Evolutionary conservation across 2,113 vertebrate species (phyloP), one percentile per base, ranked within the genome.

Genomic region (Amphiprion percula): DNA sequence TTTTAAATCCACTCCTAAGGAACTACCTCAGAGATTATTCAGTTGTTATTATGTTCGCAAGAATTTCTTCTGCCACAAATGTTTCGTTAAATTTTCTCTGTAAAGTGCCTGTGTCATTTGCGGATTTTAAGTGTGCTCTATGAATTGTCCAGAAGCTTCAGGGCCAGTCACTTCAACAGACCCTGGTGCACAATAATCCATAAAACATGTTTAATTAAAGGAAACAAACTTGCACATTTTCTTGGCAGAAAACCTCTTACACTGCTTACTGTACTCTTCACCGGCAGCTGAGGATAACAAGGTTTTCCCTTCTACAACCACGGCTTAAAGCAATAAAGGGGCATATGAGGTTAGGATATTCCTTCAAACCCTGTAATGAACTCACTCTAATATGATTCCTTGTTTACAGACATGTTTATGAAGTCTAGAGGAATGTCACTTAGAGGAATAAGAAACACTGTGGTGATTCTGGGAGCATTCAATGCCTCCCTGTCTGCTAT

Each of bases 211-310:
- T 77, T 68, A 61, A 80, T 58, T 55, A 23, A 68, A 39, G 10
- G 2, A 56, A 76, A 52, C 21, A 56, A 76, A 52, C 21, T 9
- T 16, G 4, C 9, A 30, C 14, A 37, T 41, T 79, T 63, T 63
- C 52, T 67, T 60, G 60, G 41, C 61, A 71, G 60, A 50, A 72
- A 61, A 69, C 53, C 44, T 79, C 41, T 79, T 50, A 55, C 52
- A n/a, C 63, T n/a, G 46, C 33, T 46, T 28, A 37, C 6, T 68
- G 39, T 58, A 39, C 53, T 68, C 59, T 58, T 65, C 28, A 53
- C 73, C 73, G 66, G 30, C 33, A 68, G 68, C 74, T 10, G 60
- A 63, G n/a, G 44, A 65, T 80, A 80, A 54, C 50, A 66, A 63
- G 68, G 71, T 72, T 49, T 66, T 16, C 39, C 63, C 37, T 73